Evolutionary conservation across 30 jellyfish, hydroid and myxozoan species (phyloP).

Genomic region (Rhopilema esculentum): DNA sequence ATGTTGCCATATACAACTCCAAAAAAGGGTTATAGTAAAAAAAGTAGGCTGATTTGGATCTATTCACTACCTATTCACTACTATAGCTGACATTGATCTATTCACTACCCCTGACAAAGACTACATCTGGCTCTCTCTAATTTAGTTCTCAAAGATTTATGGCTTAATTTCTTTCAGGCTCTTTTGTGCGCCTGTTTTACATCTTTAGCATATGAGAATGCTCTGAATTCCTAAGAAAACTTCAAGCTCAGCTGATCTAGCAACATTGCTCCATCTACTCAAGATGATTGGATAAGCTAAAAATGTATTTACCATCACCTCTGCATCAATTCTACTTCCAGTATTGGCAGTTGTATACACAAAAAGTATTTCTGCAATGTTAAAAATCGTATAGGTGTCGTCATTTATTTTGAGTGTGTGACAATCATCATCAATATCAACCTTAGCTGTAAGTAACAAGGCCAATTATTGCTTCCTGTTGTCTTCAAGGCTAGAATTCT

Average conservation of each 20-base stretch:
- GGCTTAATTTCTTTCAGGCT: neutral
- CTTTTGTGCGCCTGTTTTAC: slow-evolving; percentile 2
- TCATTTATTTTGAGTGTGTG: neutral
- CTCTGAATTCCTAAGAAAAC: neutral
- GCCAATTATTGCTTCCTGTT: slow-evolving; percentile 1
- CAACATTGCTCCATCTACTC: slow-evolving; percentile 7
- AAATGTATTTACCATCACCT: neutral
- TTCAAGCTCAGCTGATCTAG: slow-evolving; percentile 4
- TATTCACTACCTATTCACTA: neutral
- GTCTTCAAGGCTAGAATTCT: slow-evolving; percentile 1
- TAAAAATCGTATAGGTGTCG: neutral
- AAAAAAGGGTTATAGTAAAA: no score
- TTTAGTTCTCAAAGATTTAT: neutral
- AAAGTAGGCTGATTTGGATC: no score
- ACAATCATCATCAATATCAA: neutral
- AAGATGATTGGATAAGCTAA: slow-evolving; percentile 5
- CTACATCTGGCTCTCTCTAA: neutral
- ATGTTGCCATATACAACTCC: no score
- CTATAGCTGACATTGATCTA: neutral
- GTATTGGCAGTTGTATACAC: slow-evolving; percentile 1
- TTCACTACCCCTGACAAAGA: neutral
- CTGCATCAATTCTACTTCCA: slow-evolving; percentile 1
- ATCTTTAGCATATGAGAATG: slow-evolving; percentile 20
- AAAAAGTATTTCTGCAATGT: slow-evolving; percentile 6
- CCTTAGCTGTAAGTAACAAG: slow-evolving; percentile 4